phyloP scores from a whole-genome alignment of 2,888 invertebrate genomes.

The Troides aeacus region DNA sequence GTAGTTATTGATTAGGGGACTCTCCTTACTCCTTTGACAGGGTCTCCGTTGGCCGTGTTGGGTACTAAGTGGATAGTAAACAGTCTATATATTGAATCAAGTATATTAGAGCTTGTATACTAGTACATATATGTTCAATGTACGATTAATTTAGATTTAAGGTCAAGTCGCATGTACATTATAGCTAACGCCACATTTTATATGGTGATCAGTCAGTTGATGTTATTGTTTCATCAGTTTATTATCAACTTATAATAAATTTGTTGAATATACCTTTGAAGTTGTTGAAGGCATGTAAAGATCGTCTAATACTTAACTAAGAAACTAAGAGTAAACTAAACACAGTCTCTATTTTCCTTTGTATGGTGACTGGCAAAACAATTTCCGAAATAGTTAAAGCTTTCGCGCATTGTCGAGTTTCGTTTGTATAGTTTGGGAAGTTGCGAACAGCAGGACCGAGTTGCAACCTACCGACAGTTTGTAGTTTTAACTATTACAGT shows the following conservation, averaged over 20 bases:
- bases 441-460: not conserved
- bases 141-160: not conserved
- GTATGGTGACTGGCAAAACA: conserved; percentile 10
- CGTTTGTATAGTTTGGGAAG: conserved; percentile 5
- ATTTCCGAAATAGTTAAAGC: conserved; percentile 14
- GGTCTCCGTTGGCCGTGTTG: not conserved
- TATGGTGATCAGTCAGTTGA: no score
- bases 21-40: conserved; percentile 1
- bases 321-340: not conserved
- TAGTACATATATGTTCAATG: not conserved
- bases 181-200: no score
- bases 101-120: not conserved
- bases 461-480: not conserved
- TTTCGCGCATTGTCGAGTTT: conserved; percentile 8
- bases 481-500: not conserved
- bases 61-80: not conserved
- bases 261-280: no score
- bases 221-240: no score
- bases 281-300: not conserved
- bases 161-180: not conserved
- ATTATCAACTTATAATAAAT: no score
- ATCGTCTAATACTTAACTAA: not conserved
- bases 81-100: not conserved
- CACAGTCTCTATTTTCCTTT: conserved; percentile 7
- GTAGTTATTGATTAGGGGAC: conserved; percentile 1